phyloP scores from a whole-genome alignment of 2,888 invertebrate species.

The Miltochrista miniata region DNA sequence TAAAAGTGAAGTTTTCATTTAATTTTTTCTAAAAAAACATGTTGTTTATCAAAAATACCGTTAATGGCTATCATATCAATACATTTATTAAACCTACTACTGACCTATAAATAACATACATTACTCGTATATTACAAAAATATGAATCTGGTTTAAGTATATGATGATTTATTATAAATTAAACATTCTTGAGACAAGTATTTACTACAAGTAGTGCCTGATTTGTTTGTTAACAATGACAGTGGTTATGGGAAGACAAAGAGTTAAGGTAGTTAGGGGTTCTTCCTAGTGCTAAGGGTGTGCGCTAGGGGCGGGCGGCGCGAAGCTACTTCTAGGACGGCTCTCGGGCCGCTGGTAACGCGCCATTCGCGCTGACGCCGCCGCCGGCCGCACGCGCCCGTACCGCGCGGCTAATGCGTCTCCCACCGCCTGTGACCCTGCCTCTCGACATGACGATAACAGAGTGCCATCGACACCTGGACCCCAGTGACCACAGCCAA shows the following conservation, averaged over 20 bases:
- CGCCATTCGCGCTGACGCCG: slow-evolving; percentile 79
- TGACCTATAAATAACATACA: no score
- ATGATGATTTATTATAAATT: slow-evolving; percentile 3
- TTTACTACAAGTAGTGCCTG: not conserved
- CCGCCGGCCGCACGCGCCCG: slow-evolving; percentile 78
- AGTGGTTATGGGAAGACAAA: not conserved
- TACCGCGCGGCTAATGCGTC: slow-evolving; percentile 72
- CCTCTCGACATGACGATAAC: slow-evolving; percentile 73
- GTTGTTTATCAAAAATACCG: no score
- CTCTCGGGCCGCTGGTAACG: slow-evolving; percentile 68
- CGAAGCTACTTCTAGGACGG: slow-evolving; percentile 57
- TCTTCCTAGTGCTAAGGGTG: slow-evolving; percentile 39
- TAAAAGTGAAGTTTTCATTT: no score
- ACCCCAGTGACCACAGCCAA: slow-evolving; percentile 46
- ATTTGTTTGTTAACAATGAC: not conserved
- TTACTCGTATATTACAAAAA: not conserved
- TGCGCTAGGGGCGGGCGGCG: slow-evolving; percentile 58
- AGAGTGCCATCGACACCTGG: slow-evolving; percentile 63
- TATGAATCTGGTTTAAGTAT: not conserved
- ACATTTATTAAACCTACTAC: no score
- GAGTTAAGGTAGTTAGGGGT: not conserved
- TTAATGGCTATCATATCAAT: no score
- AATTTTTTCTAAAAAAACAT: no score
- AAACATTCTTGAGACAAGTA: not conserved
- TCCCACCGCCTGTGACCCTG: slow-evolving; percentile 48